Evolutionary conservation across 2,113 vertebrate species (phyloP).

Genomic region (Peromyscus californicus): DNA sequence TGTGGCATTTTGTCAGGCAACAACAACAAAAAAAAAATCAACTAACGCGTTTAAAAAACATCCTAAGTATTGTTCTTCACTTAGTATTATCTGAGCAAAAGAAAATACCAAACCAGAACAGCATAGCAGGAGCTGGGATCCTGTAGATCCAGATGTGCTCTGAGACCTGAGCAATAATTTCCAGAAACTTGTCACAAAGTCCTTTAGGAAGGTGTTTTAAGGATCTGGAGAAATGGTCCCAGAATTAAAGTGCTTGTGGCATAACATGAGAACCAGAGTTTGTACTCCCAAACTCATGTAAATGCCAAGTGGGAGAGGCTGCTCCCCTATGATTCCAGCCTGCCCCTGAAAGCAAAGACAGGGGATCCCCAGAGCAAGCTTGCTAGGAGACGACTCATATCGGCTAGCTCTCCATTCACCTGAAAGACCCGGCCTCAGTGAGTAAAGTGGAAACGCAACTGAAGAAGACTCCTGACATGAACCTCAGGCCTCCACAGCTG

Average conservation of each 20-base stretch:
- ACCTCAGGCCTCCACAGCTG: background rate
- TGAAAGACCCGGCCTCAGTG: background rate
- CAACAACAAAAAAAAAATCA: background rate
- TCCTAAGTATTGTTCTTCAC: background rate
- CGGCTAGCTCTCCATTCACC: background rate
- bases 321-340: background rate
- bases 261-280: background rate
- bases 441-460: background rate
- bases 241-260: background rate
- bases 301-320: background rate
- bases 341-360: background rate
- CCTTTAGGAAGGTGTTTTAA: background rate
- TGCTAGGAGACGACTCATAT: background rate
- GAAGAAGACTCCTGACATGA: background rate
- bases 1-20: background rate
- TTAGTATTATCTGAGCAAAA: constrained; percentile 48
- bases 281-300: background rate
- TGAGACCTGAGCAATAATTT: background rate
- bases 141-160: background rate
- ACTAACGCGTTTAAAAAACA: background rate
- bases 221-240: background rate
- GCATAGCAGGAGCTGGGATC: background rate
- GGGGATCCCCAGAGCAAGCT: background rate
- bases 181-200: background rate
- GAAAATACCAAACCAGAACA: background rate